Conservation (phyloP, 2,113 vertebrate species). For the Burhinus oedicnemus region DNA sequence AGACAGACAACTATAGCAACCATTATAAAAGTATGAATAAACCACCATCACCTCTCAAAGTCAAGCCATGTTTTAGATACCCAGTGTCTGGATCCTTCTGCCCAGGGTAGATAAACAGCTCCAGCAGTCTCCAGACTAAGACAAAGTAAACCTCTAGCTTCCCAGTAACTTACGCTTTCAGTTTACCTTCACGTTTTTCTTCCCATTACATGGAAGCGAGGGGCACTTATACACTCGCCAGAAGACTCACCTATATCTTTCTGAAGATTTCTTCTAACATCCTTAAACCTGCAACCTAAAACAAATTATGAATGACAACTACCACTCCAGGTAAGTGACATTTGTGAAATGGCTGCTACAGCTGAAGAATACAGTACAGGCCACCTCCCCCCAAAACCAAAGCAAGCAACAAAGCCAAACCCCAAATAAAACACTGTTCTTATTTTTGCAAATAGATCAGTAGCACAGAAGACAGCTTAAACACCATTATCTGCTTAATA, state of each 20-base stretch:
- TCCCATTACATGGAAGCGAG: not conserved
- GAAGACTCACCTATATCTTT: conserved; percentile 84
- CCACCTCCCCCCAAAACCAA: not conserved
- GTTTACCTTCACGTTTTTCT: not conserved
- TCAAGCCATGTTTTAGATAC: not conserved
- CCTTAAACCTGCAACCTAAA: conserved; percentile 90
- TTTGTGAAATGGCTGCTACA: not conserved
- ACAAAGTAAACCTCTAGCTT: not conserved
- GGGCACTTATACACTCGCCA: not conserved
- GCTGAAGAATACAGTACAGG: not conserved
- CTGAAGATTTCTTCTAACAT: conserved; percentile 85
- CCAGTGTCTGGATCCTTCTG: accelerated
- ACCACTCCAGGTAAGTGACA: not conserved
- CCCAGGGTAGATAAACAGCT: not conserved
- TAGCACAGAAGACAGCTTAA: not conserved
- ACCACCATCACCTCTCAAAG: not conserved
- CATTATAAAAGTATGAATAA: not conserved
- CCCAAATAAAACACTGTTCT: not conserved
- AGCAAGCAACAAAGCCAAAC: not conserved
- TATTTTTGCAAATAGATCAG: not conserved
- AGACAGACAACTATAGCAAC: not conserved
- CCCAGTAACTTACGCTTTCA: not conserved
- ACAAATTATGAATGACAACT: not conserved
- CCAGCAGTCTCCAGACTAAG: not conserved
- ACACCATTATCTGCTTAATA: not conserved